These are phyloP conservation scores for Acanthurus tractus DNA, from an alignment of 2,797 vertebrate species.

Conservation along the genomic window DNA sequence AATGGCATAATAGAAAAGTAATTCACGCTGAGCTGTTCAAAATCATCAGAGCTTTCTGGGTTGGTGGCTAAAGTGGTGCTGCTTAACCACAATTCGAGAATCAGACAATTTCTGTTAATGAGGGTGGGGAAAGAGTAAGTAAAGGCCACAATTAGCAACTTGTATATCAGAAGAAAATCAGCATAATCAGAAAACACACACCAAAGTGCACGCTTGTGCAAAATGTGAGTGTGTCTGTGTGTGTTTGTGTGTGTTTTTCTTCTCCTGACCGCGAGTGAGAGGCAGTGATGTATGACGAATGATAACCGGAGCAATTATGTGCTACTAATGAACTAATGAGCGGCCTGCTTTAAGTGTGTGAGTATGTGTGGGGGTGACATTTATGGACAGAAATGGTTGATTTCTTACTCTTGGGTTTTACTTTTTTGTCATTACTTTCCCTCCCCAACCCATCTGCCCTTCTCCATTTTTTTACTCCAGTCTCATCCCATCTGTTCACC, in stretches of 20 bases:
- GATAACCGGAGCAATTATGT: constrained; percentile 52
- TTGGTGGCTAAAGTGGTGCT: neutral
- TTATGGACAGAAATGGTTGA: constrained; percentile 1
- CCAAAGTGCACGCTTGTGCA: constrained; percentile 4
- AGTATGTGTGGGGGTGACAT: neutral
- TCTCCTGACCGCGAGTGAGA: constrained; percentile 20
- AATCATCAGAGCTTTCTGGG: neutral
- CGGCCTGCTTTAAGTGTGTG: constrained; percentile 5
- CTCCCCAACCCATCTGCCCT: constrained; percentile 13
- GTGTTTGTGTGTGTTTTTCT: constrained; percentile 7
- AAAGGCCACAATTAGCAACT: neutral
- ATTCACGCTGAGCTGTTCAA: neutral
- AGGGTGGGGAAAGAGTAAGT: neutral
- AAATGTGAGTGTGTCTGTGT: neutral
- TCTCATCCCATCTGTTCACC: constrained; percentile 58
- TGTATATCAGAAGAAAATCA: constrained; percentile 20
- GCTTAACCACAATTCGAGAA: neutral
- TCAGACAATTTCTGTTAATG: neutral
- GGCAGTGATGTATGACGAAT: constrained; percentile 47
- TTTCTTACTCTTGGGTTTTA: constrained; percentile 21
- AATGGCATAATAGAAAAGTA: too few relatives aligned
- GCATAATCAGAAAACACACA: neutral
- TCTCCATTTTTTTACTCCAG: constrained; percentile 32
- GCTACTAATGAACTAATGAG: constrained; percentile 55
- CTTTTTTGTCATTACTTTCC: constrained; percentile 32